Evolutionary conservation across 2,888 invertebrate genomes (phyloP).

Genomic region (Meganola albula): DNA sequence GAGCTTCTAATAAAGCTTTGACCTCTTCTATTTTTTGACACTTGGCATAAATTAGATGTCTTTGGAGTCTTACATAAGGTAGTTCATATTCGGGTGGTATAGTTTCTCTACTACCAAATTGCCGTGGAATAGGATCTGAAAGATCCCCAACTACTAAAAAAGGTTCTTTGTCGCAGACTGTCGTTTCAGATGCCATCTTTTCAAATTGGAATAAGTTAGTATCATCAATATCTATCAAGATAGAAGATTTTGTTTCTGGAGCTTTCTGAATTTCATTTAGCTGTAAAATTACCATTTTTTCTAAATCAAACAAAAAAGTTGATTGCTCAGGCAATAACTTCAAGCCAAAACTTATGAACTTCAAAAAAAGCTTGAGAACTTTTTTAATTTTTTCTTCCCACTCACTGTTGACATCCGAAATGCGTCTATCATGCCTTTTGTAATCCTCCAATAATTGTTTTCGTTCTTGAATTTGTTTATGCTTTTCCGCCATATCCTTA

Average conservation of each 20-base stretch:
- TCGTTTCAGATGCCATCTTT: conserved; percentile 17
- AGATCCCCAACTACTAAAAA: conserved; percentile 53
- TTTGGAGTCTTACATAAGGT: conserved; percentile 47
- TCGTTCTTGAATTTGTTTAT: conserved; percentile 45
- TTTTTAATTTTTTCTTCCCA: conserved; percentile 64
- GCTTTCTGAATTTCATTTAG: conserved; percentile 57
- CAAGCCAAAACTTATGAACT: conserved; percentile 61
- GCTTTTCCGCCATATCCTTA: conserved; percentile 43
- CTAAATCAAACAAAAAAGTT: conserved; percentile 59
- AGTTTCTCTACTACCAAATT: conserved; percentile 57
- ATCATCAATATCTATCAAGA: conserved; percentile 43
- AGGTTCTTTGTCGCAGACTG: conserved; percentile 46
- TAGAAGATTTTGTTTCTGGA: conserved; percentile 34
- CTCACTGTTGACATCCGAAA: conserved; percentile 48
- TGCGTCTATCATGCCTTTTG: conserved; percentile 36
- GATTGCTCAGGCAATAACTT: conserved; percentile 65
- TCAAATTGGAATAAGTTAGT: conserved; percentile 47
- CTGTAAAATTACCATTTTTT: conserved; percentile 63
- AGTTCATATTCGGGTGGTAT: conserved; percentile 52
- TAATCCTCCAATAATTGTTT: conserved; percentile 39
- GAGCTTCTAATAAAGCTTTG: conserved; percentile 46
- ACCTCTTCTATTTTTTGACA: conserved; percentile 58
- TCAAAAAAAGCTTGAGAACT: conserved; percentile 57
- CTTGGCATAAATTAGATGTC: conserved; percentile 60
- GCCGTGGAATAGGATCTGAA: conserved; percentile 37